Evolutionary conservation across 2,113 vertebrate genomes (phyloP), one percentile per base, ranked within the genome.

Genomic region (Toxotes chatareus): DNA sequence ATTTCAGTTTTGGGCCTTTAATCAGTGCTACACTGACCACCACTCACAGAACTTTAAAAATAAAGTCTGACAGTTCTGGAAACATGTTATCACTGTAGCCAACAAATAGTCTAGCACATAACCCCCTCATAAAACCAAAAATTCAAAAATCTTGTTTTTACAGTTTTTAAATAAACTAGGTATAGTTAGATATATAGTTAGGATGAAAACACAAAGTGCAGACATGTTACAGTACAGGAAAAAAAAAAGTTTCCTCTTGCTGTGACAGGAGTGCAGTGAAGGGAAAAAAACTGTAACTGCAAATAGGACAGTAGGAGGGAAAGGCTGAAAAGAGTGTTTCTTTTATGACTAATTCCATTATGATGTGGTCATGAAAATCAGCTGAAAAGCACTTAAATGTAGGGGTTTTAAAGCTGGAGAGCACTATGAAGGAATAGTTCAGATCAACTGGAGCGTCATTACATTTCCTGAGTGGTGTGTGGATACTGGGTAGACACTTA

Each of bases 381-480:
- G 19, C 64, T 55, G 49, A 55, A 71, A 67, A 63, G 61, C 49
- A 12, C 60, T 79, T 68, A 60, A 86, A 83, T 34, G 3, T 19
- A 17, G 4, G 10, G 40, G 7, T 27, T 53, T 55, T 44, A 36
- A 76, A 27, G n/a, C 12, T 59, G 49, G 47, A 81, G 56, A 80
- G 34, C 56, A 61, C 62, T 62, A 42, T 27, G 67, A 79, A 72
- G 59, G 63, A 76, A 72, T 13, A 59, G 53, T 87, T 69, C n/a
- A 80, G 31, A 68, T 57, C 63, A 80, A 65, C 56, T 81, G 51
- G 44, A 78, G 69, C 56, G 59, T 73, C 79, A 81, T 87, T 87
- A 78, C 16, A 7, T 7, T 75, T 67, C 69, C 55, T 78, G 55
- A 82, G 83, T 69, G 78, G n/a, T 32, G 71, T 36, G 53, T 62